Base-by-base conservation (phyloP, 2,888 invertebrate species). In the Caenorhabditis japonica region DNA sequence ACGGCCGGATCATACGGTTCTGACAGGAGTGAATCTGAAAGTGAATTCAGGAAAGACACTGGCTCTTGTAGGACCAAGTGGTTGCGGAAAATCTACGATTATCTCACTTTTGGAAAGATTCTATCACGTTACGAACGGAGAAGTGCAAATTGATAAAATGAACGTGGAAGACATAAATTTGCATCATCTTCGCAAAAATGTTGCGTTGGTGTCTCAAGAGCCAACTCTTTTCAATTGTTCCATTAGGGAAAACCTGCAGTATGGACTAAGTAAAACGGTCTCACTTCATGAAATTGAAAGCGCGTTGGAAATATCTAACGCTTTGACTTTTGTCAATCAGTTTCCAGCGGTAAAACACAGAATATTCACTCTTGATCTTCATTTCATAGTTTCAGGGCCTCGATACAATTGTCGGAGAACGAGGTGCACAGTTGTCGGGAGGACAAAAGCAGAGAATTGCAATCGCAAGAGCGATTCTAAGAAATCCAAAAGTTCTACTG, bases 91-190 rank as follows among this genome's bases (percentile, higher is more conserved):
- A 79, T 85, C 85, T 7, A 88, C 89, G 1, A 87, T 88, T 51
- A 85, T 89, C 13, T 85, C 85, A 30, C 81, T 89, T 2, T 88
- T 94, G 0, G 92, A 94, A 88, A 90, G 94, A 64, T 94, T 94
- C 88, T 95, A 95, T 87, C 93, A 94, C 87, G 92, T 92, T 0
- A 88, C 89, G 4, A 88, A 88, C 3, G 94, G 94, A 10, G 85
- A 89, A 36, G 91, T 93, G 75, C 36, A 68, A 12, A 76, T 89
- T 19, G 88, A 89, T 64, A 81, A 82, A 7, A 53, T 82, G 10
- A 83, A 86, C n/a, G 81, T 89, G 1, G 44, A 53, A 10, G 69
- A 77, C 21, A 43, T 76, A n/a, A 80, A 79, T 41, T 46, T 78
- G 13, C 55, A 60, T 7, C 87, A 85, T 77, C 77, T 88, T 7